Evolutionary conservation across 2,888 invertebrate genomes (phyloP).

Genomic region (Prosapia bicincta): DNA sequence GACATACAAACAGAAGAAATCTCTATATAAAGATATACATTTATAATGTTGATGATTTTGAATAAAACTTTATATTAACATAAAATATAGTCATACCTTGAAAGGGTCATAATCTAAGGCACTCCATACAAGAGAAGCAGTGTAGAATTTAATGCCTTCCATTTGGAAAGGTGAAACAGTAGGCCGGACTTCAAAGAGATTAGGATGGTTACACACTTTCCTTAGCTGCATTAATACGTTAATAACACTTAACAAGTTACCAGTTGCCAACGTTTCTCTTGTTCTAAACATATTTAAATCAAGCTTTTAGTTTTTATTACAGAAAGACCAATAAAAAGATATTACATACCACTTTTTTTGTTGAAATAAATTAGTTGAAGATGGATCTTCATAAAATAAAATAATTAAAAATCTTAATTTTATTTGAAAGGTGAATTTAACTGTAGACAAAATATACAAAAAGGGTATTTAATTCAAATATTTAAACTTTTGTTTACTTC

Average conservation of each 20-base stretch:
- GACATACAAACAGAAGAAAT: no score
- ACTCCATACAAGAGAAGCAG: slow-evolving; percentile 68
- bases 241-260: slow-evolving; percentile 92
- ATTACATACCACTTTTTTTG: not conserved
- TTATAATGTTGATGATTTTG: no score
- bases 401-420: no score
- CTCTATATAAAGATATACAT: no score
- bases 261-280: slow-evolving; percentile 85
- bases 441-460: no score
- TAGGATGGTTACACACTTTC: slow-evolving; percentile 98
- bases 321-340: not conserved
- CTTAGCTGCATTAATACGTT: slow-evolving; percentile 96
- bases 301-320: not conserved
- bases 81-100: slow-evolving; percentile 51
- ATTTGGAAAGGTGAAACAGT: slow-evolving; percentile 92
- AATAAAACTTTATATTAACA: no score
- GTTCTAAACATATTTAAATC: slow-evolving; percentile 59
- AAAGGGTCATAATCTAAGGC: slow-evolving; percentile 70
- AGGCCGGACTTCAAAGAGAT: slow-evolving; percentile 95
- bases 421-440: no score
- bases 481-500: no score
- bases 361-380: no score
- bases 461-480: no score
- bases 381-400: no score
- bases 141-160: slow-evolving; percentile 66